Base-by-base conservation (phyloP, 2,797 vertebrate species). In the Nyctibius grandis region DNA sequence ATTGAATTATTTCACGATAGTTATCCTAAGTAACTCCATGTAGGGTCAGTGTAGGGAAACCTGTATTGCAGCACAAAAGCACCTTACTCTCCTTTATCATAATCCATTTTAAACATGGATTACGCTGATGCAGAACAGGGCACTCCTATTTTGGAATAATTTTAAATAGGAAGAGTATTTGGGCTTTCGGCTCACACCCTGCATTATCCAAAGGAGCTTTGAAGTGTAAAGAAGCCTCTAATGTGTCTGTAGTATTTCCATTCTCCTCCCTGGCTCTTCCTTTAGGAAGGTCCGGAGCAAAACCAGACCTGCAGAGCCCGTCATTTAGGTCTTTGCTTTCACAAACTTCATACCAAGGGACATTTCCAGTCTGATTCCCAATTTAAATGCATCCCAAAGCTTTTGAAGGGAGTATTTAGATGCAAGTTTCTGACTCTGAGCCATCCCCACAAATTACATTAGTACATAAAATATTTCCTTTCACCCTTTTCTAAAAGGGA, bases 141-240 rank as follows among this genome's bases (percentile, higher is more conserved):
- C 36, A 3, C 92, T 96, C 92, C 94, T 92, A 73, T 78, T 92
- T 82, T 56, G 86, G 93, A 87, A 82, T 69, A 15, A 65, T 91
- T 97, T 94, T 63, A 79, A 89, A 76, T 77, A 82, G 95, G 74
- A 91, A 65, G 51, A 73, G 74, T 45, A 92, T 83, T 59, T 80
- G 90, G 85, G 92, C 92, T 91, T 88, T 96, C 17, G 5, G 91
- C 93, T 96, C 88, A 94, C 93, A 53, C 95, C 93, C 95, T 95
- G 85, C 69, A 73, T 96, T 92, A 88, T 29, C 89, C 91, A 48
- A 54, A 75, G 31, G 3, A 68, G 79, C 96, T 97, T 96, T 97
- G 96, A 96, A 96, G 93, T 96, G 92, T 74, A 96, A 94, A 95
- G 61, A 67, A 95, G 93, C 40, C 88, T 96, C 93, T 93, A 36